Percentiles rank a stretch among this genome's conserved stretches.
Evolutionary conservation across 2,113 vertebrate species (phyloP).

Genomic region (Gobiocypris rarus): DNA sequence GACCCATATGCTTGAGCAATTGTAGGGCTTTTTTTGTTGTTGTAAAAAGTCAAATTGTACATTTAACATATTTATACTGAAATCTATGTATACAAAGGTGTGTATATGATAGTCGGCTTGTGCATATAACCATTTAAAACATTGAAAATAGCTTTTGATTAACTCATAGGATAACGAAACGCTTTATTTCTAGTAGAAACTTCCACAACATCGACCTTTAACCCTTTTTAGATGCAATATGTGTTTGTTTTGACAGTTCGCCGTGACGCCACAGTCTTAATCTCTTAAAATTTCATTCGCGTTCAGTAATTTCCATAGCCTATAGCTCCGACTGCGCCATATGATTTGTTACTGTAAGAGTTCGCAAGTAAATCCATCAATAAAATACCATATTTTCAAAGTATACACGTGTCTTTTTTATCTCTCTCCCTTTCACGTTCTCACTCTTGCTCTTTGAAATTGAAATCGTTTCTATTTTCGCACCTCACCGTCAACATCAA

Average conservation of each 20-base stretch:
- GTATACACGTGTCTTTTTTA: background rate
- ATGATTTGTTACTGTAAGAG: background rate
- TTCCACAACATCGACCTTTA: background rate
- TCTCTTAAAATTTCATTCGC: background rate
- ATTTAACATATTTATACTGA: constrained; percentile 51
- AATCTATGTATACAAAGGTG: constrained; percentile 25
- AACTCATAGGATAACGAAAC: background rate
- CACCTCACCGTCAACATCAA: background rate
- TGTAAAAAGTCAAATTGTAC: constrained; percentile 33
- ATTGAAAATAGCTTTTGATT: background rate
- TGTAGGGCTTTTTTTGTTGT: background rate
- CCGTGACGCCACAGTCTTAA: constrained; percentile 4
- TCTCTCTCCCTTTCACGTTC: background rate
- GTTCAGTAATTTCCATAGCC: background rate
- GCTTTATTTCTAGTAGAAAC: constrained; percentile 2
- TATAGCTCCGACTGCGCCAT: background rate
- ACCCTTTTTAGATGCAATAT: background rate
- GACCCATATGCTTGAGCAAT: background rate
- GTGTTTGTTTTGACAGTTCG: background rate
- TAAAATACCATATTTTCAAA: constrained; percentile 37
- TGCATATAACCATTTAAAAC: constrained; percentile 17
- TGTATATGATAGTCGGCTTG: background rate
- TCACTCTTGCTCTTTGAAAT: background rate
- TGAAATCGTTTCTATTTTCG: background rate
- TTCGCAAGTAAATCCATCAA: constrained; percentile 10